Percentiles rank a stretch among this genome's conserved stretches.
These are phyloP conservation scores for Diplazon laetatorius DNA, from an alignment of 2,888 invertebrate species.

Conservation along the genomic window DNA sequence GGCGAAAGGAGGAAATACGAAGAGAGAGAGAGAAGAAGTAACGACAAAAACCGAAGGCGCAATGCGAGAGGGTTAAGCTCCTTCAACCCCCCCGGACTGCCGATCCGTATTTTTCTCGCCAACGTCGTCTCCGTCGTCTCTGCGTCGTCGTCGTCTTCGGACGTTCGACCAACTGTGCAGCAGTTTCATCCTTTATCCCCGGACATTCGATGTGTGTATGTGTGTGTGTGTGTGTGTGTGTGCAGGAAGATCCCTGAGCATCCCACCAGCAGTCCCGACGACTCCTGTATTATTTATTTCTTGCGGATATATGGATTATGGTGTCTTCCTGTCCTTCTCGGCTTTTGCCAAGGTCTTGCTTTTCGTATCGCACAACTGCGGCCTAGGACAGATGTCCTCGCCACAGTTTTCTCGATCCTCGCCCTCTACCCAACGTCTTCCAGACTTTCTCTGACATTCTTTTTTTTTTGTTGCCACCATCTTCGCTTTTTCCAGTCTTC, in stretches of 20 bases:
- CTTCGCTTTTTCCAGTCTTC: constrained; percentile 19
- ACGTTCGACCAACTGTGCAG: constrained; percentile 54
- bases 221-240: too few relatives aligned
- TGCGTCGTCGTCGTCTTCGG: constrained; percentile 38
- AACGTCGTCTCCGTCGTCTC: constrained; percentile 16
- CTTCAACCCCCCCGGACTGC: constrained; percentile 36
- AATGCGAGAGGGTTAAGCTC: constrained; percentile 34
- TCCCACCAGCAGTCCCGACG: constrained; percentile 50
- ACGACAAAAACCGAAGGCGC: constrained; percentile 21
- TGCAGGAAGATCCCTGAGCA: constrained; percentile 56
- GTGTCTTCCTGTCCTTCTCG: constrained; percentile 61
- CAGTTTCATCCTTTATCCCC: constrained; percentile 72
- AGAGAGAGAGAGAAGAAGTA: constrained; percentile 8
- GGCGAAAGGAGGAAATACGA: too few relatives aligned
- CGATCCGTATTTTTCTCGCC: constrained; percentile 46
- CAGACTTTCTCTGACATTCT: too few relatives aligned
- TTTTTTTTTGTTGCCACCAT: too few relatives aligned
- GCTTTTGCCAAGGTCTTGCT: constrained; percentile 29
- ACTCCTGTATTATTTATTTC: constrained; percentile 81
- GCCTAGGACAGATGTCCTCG: too few relatives aligned
- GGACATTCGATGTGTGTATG: constrained; percentile 57
- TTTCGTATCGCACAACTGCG: too few relatives aligned
- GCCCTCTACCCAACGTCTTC: constrained; percentile 41
- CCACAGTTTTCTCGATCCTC: constrained; percentile 38
- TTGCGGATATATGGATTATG: constrained; percentile 79